Percentiles rank a stretch among this genome's conserved stretches.
These are phyloP conservation scores for Tetragnatha montana DNA, from an alignment of 2,888 invertebrate species.

Conservation along the genomic window DNA sequence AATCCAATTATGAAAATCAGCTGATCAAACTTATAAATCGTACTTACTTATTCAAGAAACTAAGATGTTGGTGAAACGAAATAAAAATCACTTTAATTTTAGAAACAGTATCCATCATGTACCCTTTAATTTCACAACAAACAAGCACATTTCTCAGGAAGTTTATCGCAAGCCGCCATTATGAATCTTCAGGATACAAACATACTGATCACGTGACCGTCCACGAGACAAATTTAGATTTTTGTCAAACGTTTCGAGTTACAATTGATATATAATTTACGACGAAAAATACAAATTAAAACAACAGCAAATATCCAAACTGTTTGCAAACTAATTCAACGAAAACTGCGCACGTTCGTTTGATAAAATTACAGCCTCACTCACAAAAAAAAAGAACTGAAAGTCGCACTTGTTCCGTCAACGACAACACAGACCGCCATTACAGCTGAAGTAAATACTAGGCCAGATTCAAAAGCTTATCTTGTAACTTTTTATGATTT, in stretches of 20 bases:
- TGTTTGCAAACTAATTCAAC: not conserved
- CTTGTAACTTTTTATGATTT: not conserved
- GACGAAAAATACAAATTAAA: not conserved
- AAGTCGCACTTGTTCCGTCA: not conserved
- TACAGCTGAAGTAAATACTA: conserved; percentile 6
- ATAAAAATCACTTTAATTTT: not conserved
- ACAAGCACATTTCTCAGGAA: not conserved
- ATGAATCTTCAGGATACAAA: conserved; percentile 65
- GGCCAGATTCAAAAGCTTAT: conserved; percentile 46
- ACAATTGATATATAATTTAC: conserved; percentile 28
- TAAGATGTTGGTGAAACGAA: not conserved
- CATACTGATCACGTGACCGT: conserved; percentile 70
- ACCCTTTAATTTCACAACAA: not conserved
- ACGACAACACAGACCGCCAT: conserved; percentile 61
- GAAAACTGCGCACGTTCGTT: not conserved
- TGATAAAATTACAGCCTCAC: not conserved
- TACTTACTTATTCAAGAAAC: not conserved
- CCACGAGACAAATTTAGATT: conserved; percentile 70
- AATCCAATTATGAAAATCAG: not conserved
- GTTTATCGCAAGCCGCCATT: conserved; percentile 49
- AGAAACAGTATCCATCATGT: not conserved
- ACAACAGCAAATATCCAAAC: not conserved
- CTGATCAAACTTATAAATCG: not conserved
- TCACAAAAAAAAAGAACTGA: not conserved
- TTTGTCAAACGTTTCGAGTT: conserved; percentile 57